Evolutionary conservation across 2,797 vertebrate species (phyloP).

Genomic region (Poeciliopsis paucimaculata): DNA sequence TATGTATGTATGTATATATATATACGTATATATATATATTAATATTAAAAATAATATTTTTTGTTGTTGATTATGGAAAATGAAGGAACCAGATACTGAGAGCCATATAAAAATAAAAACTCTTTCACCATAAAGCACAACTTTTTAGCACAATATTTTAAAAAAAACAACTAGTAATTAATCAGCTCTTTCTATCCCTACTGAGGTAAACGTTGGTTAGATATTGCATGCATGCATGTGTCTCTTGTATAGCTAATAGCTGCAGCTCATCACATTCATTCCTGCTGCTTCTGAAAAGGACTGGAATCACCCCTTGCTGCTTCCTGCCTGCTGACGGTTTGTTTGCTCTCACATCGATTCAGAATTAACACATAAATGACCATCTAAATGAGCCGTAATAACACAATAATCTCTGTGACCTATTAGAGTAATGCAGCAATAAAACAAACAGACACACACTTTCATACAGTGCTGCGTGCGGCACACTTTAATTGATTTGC

Average conservation of each 20-base stretch:
- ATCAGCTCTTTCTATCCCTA: neutral
- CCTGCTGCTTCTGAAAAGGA: slow-evolving; percentile 3
- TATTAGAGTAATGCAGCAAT: slow-evolving; percentile 51
- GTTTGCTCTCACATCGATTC: slow-evolving; percentile 50
- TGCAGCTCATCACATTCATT: slow-evolving; percentile 7
- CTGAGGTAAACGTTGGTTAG: neutral
- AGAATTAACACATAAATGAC: slow-evolving; percentile 70
- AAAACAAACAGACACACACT: slow-evolving; percentile 41
- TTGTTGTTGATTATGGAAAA: no score
- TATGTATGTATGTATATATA: no score
- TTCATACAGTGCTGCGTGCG: slow-evolving; percentile 10
- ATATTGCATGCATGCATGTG: neutral
- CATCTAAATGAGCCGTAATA: slow-evolving; percentile 65
- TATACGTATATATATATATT: no score
- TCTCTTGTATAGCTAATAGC: neutral
- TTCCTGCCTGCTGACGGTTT: slow-evolving; percentile 24
- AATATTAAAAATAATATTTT: no score
- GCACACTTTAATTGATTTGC: slow-evolving; percentile 61
- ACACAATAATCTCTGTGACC: slow-evolving; percentile 69
- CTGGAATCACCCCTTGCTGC: slow-evolving; percentile 12
- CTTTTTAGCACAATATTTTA: neutral
- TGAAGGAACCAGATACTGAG: no score
- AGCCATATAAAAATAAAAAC: neutral
- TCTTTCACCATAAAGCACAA: neutral
- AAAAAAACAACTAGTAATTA: neutral